phyloP scores from a whole-genome alignment of 2,888 invertebrate genomes.

The Corythucha ciliata region DNA sequence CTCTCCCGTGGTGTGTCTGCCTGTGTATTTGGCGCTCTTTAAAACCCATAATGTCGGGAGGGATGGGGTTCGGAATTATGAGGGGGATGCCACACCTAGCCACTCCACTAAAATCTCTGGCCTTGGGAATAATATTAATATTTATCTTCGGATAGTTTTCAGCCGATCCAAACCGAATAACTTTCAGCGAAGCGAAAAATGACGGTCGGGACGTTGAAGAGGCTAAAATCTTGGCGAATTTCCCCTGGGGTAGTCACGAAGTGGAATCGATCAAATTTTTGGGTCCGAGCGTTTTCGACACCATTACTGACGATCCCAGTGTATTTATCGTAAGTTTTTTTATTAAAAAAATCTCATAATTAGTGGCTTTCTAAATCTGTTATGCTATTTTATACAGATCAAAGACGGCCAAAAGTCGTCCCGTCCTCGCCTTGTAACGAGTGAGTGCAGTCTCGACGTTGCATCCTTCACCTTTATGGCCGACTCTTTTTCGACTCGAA shows the following conservation, averaged over 20 bases:
- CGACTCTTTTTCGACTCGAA: conserved; percentile 48
- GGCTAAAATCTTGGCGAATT: conserved; percentile 56
- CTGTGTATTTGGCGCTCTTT: too few relatives aligned
- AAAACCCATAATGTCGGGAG: too few relatives aligned
- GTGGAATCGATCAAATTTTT: conserved; percentile 51
- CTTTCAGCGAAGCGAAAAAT: conserved; percentile 50
- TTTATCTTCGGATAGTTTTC: too few relatives aligned
- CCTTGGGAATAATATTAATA: too few relatives aligned
- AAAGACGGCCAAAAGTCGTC: conserved; percentile 41
- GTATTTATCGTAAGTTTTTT: conserved; percentile 33
- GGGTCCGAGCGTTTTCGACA: conserved; percentile 33
- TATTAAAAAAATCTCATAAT: background rate
- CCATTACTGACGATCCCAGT: conserved; percentile 27
- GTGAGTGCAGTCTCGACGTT: conserved; percentile 46
- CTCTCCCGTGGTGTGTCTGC: too few relatives aligned
- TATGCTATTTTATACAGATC: too few relatives aligned
- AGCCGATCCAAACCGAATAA: conserved; percentile 61
- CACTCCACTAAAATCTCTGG: too few relatives aligned
- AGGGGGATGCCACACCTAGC: too few relatives aligned
- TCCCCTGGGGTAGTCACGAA: conserved; percentile 51
- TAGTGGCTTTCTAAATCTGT: too few relatives aligned
- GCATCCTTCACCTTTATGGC: conserved; percentile 49
- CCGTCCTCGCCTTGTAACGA: conserved; percentile 43
- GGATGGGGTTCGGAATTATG: too few relatives aligned
- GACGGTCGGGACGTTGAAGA: too few relatives aligned